phyloP scores from a whole-genome alignment of 1,140 invertebrate genomes.

The Drosophila bipectinata region DNA sequence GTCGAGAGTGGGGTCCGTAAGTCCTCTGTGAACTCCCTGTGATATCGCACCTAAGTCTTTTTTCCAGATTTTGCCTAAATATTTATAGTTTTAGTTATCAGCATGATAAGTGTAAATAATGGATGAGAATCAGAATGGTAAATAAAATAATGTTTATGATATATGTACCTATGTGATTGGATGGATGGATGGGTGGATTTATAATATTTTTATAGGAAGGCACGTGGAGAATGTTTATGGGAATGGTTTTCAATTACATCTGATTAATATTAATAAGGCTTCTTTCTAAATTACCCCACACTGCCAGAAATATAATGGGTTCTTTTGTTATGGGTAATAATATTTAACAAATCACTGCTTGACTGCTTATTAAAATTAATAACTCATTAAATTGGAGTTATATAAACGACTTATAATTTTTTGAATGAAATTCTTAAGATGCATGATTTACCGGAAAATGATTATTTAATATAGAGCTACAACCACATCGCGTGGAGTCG shows the following conservation, averaged over 20 bases:
- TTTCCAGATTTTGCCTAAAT: slow-evolving; percentile 29
- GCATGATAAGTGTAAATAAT: slow-evolving; percentile 44
- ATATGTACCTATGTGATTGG: slow-evolving; percentile 30
- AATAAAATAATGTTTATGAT: slow-evolving; percentile 49
- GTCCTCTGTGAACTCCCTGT: slow-evolving; percentile 45
- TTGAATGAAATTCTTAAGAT: neutral
- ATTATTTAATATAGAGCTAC: neutral
- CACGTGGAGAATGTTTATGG: slow-evolving; percentile 30
- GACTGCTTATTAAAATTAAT: slow-evolving; percentile 10
- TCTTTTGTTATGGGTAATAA: neutral
- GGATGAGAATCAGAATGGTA: slow-evolving; percentile 42
- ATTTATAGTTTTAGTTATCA: slow-evolving; percentile 39
- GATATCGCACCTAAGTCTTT: slow-evolving; percentile 64
- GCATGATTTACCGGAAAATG: neutral
- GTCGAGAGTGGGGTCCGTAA: slow-evolving; percentile 6
- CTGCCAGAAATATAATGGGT: neutral
- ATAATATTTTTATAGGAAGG: slow-evolving; percentile 10
- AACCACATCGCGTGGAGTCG: neutral
- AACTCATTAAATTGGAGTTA: slow-evolving; percentile 7
- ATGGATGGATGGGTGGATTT: slow-evolving; percentile 13
- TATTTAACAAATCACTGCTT: neutral
- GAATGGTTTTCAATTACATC: slow-evolving; percentile 19
- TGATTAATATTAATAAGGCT: slow-evolving; percentile 54
- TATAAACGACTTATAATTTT: slow-evolving; percentile 6
- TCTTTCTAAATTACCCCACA: neutral